Base-by-base conservation (phyloP, 2,888 invertebrate species). In the Acanthococcus lagerstroemiae region DNA sequence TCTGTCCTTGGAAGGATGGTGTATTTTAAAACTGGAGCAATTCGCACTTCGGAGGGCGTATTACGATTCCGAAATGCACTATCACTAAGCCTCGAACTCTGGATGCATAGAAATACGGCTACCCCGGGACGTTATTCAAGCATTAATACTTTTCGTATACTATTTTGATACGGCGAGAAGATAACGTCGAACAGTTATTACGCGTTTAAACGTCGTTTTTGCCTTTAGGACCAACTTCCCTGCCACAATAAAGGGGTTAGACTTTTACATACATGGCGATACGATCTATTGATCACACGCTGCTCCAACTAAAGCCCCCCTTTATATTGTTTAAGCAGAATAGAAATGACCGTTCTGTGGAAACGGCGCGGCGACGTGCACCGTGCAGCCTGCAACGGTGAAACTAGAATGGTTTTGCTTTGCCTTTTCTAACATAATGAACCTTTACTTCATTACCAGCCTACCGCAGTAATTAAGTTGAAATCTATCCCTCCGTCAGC, bases 401-500 rank as follows among this genome's bases (percentile, higher is more conserved):
- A 50, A 30, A 50, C 61, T 52, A 50, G 21, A 61, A 61, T 61
- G 61, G 50, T 61, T 61, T 61, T 37, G 21, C 27, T 50, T 61
- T 61, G 61, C 61, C 61, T 61, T 61, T 52, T 61, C 61, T 61
- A 61, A 61, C 50, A 61, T 61, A 61, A 61, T 61, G 61, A 61
- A 61, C 61, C 61, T 61, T 61, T 61, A 61, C 61, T 61, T 61
- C 61, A 61, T 61, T 61, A 61, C 61, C 61, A 52, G 61, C 61
- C 61, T 61, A 61, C 61, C 61, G 61, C 52, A 61, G 61, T 61
- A 61, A 61, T 61, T 61, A 61, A 61, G 61, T 61, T 61, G 61
- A 61, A 61, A 61, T 61, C 61, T 61, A 61, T 61, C 61, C 61
- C 61, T 61, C 30, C 27, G 58, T 30, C 52, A 22, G 37, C 52